Percentiles rank a stretch among this genome's conserved stretches.
Evolutionary conservation across 1,140 invertebrate genomes (phyloP).

Genomic region (Caerostris extrusa): DNA sequence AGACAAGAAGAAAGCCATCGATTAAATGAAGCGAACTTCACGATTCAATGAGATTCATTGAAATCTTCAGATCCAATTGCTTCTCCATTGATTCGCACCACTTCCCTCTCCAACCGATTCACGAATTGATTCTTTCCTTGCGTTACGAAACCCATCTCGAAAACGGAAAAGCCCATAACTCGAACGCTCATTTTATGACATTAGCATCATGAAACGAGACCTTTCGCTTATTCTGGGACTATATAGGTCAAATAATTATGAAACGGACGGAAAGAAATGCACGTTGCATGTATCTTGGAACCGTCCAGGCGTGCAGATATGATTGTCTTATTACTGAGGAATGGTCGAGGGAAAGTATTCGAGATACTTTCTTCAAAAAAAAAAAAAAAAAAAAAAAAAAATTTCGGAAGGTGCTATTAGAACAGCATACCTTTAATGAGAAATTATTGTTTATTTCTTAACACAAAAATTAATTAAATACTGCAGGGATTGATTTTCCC

Average conservation of each 20-base stretch:
- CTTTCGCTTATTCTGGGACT: not conserved
- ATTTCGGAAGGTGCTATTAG: not conserved
- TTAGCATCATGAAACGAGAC: conserved; percentile 1
- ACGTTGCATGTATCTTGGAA: not conserved
- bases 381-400: not conserved
- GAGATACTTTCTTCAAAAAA: not conserved
- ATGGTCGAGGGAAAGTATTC: not conserved
- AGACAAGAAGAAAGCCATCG: not conserved
- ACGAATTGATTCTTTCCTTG: not conserved
- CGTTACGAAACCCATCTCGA: not conserved
- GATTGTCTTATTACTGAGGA: conserved; percentile 29
- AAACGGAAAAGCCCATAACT: not conserved
- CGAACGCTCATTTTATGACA: not conserved
- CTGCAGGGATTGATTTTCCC: not conserved
- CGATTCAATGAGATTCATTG: not conserved
- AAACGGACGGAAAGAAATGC: not conserved
- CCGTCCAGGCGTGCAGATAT: not conserved
- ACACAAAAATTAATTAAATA: not conserved
- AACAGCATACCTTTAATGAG: not conserved
- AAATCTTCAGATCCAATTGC: not conserved
- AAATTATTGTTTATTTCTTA: not conserved
- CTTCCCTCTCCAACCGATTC: not conserved
- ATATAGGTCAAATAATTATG: conserved; percentile 16
- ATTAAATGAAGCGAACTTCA: not conserved
- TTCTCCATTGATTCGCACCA: not conserved